These are phyloP conservation scores for Oxygymnocypris stewartii DNA, from an alignment of 2,113 vertebrate species.

Conservation along the genomic window DNA sequence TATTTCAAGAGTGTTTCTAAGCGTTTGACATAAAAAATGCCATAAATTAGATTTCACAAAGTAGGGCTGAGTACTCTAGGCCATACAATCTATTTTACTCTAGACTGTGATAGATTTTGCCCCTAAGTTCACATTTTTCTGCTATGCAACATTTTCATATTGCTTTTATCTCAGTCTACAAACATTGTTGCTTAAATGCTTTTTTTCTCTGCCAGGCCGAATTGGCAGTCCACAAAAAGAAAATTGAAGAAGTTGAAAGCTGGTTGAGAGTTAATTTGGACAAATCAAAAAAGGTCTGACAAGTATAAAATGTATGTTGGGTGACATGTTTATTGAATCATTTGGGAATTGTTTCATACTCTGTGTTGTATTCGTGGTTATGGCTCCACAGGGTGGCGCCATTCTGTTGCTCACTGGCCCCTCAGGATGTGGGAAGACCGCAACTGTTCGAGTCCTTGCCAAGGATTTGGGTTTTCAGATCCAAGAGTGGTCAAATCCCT, in stretches of 20 bases:
- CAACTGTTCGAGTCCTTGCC: conserved; percentile 83
- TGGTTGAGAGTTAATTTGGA: conserved; percentile 82
- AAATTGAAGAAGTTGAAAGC: conserved; percentile 90
- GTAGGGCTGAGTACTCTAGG: neutral
- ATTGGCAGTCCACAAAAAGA: conserved; percentile 96
- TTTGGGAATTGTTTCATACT: neutral
- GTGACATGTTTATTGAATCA: neutral
- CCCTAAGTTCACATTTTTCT: neutral
- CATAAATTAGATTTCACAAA: neutral
- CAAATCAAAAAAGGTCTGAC: conserved; percentile 76
- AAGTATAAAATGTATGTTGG: neutral
- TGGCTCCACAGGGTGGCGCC: conserved; percentile 75
- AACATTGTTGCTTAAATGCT: neutral
- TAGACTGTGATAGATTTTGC: too few relatives aligned
- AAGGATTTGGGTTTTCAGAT: conserved; percentile 79
- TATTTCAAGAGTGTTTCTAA: neutral
- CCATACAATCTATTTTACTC: neutral
- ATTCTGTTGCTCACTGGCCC: conserved; percentile 89
- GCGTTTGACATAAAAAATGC: neutral
- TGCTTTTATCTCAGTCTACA: neutral
- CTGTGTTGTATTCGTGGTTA: neutral
- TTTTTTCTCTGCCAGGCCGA: conserved; percentile 70
- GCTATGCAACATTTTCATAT: neutral
- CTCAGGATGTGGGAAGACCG: conserved; percentile 91
- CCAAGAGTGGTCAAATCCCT: conserved; percentile 94